These are phyloP conservation scores for Nymphicus hollandicus DNA, from an alignment of 2,113 vertebrate species.

Conservation along the genomic window DNA sequence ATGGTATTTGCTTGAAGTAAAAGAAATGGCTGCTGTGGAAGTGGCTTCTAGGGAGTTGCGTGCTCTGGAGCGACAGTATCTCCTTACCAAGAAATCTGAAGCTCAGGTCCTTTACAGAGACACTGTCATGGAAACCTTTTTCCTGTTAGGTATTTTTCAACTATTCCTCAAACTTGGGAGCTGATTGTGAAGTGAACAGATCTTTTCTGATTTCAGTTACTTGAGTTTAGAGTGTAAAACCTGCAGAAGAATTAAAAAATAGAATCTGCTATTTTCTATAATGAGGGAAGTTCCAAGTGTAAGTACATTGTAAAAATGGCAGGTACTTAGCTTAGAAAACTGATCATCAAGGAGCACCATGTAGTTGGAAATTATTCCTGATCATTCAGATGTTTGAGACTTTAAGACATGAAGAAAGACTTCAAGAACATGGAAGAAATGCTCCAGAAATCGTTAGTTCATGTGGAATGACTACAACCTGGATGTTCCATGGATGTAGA, in stretches of 20 bases:
- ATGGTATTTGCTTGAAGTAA: not conserved
- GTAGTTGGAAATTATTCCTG: not conserved
- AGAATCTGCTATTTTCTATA: not conserved
- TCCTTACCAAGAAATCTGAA: not conserved
- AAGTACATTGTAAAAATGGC: not conserved
- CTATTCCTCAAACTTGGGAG: not conserved
- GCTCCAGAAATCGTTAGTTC: not conserved
- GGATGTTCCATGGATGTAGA: not conserved
- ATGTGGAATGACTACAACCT: not conserved
- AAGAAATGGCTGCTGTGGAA: not conserved
- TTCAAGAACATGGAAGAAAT: not conserved
- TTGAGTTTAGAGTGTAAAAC: not conserved
- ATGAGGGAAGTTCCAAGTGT: not conserved
- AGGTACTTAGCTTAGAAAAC: not conserved
- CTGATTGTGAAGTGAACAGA: not conserved
- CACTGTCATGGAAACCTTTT: not conserved
- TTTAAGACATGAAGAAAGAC: not conserved
- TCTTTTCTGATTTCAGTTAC: not conserved
- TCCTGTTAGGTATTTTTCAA: not conserved
- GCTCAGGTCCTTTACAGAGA: not conserved
- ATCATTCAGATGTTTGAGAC: not conserved
- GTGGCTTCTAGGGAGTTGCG: not conserved
- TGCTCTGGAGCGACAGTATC: not conserved
- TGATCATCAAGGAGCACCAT: not conserved
- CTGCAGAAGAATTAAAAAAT: not conserved